Percentiles rank a stretch among this genome's conserved stretches.
Conservation (phyloP, 2,888 invertebrate species). For the Unio delphinus region DNA sequence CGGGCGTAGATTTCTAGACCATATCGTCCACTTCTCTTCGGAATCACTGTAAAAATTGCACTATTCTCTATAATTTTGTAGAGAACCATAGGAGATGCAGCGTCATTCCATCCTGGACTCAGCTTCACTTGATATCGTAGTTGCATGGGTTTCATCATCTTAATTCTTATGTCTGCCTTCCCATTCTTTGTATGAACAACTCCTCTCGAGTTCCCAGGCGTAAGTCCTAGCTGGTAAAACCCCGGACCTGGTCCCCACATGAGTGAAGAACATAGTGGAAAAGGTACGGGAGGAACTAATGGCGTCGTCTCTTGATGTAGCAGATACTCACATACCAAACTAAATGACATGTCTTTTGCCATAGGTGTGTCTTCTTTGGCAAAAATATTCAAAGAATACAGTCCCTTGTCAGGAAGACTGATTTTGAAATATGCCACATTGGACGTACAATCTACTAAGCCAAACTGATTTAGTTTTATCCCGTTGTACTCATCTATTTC, state of each 20-base stretch:
- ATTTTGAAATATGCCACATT: constrained; percentile 35
- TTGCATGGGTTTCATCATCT: constrained; percentile 43
- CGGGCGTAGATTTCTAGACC: constrained; percentile 51
- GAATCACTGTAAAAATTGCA: constrained; percentile 36
- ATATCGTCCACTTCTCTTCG: constrained; percentile 38
- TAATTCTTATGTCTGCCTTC: constrained; percentile 34
- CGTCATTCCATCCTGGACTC: constrained; percentile 23
- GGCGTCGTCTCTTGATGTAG: constrained; percentile 37
- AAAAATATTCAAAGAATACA: constrained; percentile 39
- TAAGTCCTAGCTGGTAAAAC: constrained; percentile 43
- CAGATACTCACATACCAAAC: constrained; percentile 46
- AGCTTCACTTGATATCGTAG: constrained; percentile 39
- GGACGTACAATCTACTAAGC: constrained; percentile 40
- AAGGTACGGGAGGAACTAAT: constrained; percentile 28
- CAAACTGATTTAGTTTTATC: constrained; percentile 39
- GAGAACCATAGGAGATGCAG: constrained; percentile 39
- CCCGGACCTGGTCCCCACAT: constrained; percentile 48
- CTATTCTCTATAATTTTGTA: constrained; percentile 36
- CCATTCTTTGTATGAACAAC: constrained; percentile 38
- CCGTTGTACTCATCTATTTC: constrained; percentile 39
- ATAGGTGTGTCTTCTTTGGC: constrained; percentile 44
- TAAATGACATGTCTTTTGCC: constrained; percentile 44
- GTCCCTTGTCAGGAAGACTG: constrained; percentile 39
- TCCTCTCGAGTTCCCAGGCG: constrained; percentile 32
- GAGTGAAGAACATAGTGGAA: constrained; percentile 48